Base-by-base conservation (phyloP, 2,888 invertebrate genomes). In the Homarus gammarus region DNA sequence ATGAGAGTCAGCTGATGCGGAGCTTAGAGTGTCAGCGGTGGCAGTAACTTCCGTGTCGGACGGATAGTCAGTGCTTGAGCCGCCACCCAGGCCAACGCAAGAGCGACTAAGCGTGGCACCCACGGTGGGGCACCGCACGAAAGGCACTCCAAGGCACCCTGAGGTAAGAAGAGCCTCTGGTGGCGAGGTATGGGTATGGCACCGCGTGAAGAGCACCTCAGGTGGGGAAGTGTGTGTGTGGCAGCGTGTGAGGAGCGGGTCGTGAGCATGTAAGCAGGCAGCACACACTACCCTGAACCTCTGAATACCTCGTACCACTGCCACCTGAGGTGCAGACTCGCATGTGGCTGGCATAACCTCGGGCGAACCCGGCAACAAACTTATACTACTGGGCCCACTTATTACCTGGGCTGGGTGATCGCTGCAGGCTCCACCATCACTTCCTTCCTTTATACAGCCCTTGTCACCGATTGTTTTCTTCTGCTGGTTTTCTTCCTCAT, bases 221-320 rank as follows among this genome's bases (percentile, higher is more conserved):
- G 87, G 40, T 1, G 77, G 84, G 18, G 77, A 12, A 44, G 87
- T 61, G 36, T 78, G 79, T 40, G 51, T 64, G 31, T 73, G 83
- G 51, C 90, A 90, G 40, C 75, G 83, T 2, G 90, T 90, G 10
- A 90, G 84, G 22, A 91, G 90, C 0, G 91, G 91, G 77, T 91
- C 91, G 61, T 91, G 91, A 8, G 91, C 90, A 38, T 82, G 81
- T 49, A 90, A 82, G 78, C 91, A 91, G 49, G 87, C 85, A 31
- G 91, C 90, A 64, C 91, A 91, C 8, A 90, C 85, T 10, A 91
- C 91, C 12, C 90, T 68, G 84, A 91, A 90, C 79, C 90, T 90
- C 78, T 90, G 91, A 15, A 85, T 77, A 15, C 82, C 90, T 49
- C 88, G 82, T 22, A 91, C 88, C 68, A 91, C 56, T 0, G 88